phyloP scores from a whole-genome alignment of 1,140 invertebrate genomes.

The Pinna nobilis region DNA sequence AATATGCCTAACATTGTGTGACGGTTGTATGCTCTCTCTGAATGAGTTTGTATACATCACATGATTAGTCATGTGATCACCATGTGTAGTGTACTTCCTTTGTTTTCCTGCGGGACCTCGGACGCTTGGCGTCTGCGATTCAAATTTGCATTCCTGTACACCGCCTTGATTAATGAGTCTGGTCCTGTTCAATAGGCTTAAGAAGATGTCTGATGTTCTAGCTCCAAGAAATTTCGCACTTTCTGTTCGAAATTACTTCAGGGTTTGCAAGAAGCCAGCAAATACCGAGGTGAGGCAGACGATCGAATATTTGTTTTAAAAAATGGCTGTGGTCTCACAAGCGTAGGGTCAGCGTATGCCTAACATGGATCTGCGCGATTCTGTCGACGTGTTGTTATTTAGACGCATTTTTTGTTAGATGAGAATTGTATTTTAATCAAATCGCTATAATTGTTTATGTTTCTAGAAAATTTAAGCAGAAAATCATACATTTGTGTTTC shows the following conservation, averaged over 20 bases:
- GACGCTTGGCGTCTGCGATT: conserved; percentile 6
- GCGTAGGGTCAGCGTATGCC: too few relatives aligned
- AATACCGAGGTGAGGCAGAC: conserved; percentile 31
- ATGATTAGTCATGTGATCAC: conserved; percentile 41
- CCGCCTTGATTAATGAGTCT: conserved; percentile 5
- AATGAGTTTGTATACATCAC: conserved; percentile 30
- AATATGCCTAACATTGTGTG: too few relatives aligned
- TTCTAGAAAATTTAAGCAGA: too few relatives aligned
- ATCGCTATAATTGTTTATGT: too few relatives aligned
- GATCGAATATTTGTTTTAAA: background rate
- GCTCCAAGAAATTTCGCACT: conserved; percentile 17
- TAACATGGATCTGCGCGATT: too few relatives aligned
- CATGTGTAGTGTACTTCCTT: conserved; percentile 12
- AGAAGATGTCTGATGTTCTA: conserved; percentile 24
- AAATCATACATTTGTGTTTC: too few relatives aligned
- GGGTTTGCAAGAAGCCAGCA: conserved; percentile 9
- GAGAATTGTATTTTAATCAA: too few relatives aligned
- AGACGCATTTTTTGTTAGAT: too few relatives aligned
- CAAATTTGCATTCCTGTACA: conserved; percentile 4
- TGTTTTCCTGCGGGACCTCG: conserved; percentile 18
- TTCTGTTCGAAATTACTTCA: conserved; percentile 14
- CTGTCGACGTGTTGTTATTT: too few relatives aligned
- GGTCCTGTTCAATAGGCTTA: conserved; percentile 2
- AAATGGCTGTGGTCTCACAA: too few relatives aligned
- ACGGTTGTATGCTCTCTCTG: too few relatives aligned